Evolutionary conservation across 2,888 invertebrate species (phyloP), one percentile per base, ranked within the genome.

Genomic region (Catocala fraxini): DNA sequence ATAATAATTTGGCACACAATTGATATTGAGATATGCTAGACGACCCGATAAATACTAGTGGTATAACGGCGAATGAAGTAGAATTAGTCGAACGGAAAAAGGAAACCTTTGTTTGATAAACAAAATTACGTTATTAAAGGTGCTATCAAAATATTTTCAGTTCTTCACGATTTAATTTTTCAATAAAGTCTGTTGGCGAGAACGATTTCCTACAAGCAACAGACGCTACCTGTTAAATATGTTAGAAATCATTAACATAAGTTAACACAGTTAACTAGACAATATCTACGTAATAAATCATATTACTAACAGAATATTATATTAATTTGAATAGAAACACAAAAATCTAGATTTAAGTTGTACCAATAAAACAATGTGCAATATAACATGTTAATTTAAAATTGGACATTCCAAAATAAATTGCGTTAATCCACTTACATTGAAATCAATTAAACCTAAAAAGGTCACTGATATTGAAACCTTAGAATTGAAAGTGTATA

Each of bases 71-170:
- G 5, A 76, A 57, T 74, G 63, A 67, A 65, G 49, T 39, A 43
- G 1, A 51, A 48, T 33, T 42, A 56, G 39, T 6, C 34, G 55
- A 42, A n/a, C 42, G 15, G 42, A 54, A 49, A 48, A 49, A 65
- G 25, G 48, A 63, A 59, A 61, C 43, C 61, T 65, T 63, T 52
- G 65, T 66, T 75, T 63, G 0, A 60, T 65, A 71, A 73, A 77
- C 59, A 70, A 55, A 61, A 56, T 52, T 60, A 51, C 47, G 51
- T 53, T 73, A 66, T 67, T 67, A 11, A 58, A 73, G 46, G 51
- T 57, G 45, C 49, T 75, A 57, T 66, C 76, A 80, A 65, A 82
- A 82, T 79, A 79, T 82, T 82, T 73, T 52, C 34, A 15, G 12
- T 46, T 55, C 54, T 15, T 25, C 25, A 25, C 25, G 25, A 25